Evolutionary conservation across 2,888 invertebrate genomes (phyloP), one percentile per base, ranked within the genome.

Genomic region (Hyles lineata): DNA sequence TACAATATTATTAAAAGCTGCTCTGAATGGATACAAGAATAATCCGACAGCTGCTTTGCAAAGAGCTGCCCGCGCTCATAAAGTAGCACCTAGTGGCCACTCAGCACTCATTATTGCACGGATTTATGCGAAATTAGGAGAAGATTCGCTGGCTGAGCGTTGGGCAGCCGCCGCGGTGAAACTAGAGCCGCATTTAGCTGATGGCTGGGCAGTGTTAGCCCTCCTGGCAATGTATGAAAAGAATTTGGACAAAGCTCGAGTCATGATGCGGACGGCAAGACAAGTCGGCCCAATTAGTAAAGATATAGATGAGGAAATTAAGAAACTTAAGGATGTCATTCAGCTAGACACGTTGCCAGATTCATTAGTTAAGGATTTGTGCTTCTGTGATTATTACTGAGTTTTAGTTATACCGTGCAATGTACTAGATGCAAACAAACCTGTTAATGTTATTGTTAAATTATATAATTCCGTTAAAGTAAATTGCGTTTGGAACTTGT

Each of bases 191-290:
- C 78, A 88, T 35, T 79, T 94, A 43, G 85, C 94, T 5, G 92
- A 94, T 79, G 94, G 89, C 0, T 94, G 94, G 94, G 93, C 92
- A 4, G 81, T 92, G 75, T 77, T 94, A 75, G 88, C 90, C n/a
- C 70, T 92, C 23, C 77, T 93, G 58, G 92, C 92, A 11, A 88
- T 93, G 85, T 80, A 85, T 63, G 86, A 89, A 58, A 85, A 83
- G 67, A 82, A 91, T 32, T 25, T 89, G 2, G 82, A 90, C 11
- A 90, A 87, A 77, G 93, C 92, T 2, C 85, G 86, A 63, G 80
- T 85, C 1, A 87, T 93, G 89, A 77, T 93, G 4, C 90, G 92
- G 9, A 92, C 94, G 6, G 90, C 93, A 0, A 85, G 84, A 52
- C 92, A 94, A 78, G 89, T 85, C 0, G 94, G 94, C 0, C 83